Base-by-base conservation (phyloP, 2,888 invertebrate genomes). In the Drosophila mercatorum region DNA sequence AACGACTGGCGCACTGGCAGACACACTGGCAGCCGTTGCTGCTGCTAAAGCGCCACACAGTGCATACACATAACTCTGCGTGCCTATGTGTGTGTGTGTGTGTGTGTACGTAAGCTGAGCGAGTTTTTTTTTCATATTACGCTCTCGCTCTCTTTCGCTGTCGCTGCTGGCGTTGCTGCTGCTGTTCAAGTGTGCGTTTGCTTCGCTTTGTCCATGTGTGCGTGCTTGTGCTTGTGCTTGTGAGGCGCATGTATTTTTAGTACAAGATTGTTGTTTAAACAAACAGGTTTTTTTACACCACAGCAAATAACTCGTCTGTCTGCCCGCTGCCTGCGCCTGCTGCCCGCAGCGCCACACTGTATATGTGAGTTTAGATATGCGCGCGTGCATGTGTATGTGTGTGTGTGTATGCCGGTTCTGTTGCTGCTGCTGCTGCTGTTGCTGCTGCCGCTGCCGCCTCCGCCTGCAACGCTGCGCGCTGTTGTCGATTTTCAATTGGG, bases 191-290 rank as follows among this genome's bases (percentile, higher is more conserved):
- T 55, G 41, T 36, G 10, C 40, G 53, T 38, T 41, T 12, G 31
- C 44, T 43, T 31, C 60, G 55, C 43, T 44, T 44, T 67, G 47
- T 28, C 31, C 57, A 38, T 72, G 44, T 43, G 28, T 67, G 62
- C 53, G 41, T 46, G 43, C 49, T 46, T 76, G 59, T 46, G 43
- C 49, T 46, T 76, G 59, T 68, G 47, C 67, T 68, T 55, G 75
- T 70, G 76, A 68, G 75, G 81, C 81, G 76, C 87, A 87, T 83
- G 88, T 86, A 86, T 86, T 86, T 86, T 89, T 86, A 88, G 86
- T 86, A 86, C 89, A 86, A 90, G 88, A 86, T 90, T 86, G 90
- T 86, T 86, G 90, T 86, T 86, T 86, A 86, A 86, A 86, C 90
- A 86, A 86, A 86, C 86, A 86, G 86, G 86, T 86, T 86, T 90